A percentile compares a stretch with the other conserved stretches of the same genome.
Evolutionary conservation across 2,113 vertebrate genomes (phyloP).

Genomic region (Ctenomys sociabilis): DNA sequence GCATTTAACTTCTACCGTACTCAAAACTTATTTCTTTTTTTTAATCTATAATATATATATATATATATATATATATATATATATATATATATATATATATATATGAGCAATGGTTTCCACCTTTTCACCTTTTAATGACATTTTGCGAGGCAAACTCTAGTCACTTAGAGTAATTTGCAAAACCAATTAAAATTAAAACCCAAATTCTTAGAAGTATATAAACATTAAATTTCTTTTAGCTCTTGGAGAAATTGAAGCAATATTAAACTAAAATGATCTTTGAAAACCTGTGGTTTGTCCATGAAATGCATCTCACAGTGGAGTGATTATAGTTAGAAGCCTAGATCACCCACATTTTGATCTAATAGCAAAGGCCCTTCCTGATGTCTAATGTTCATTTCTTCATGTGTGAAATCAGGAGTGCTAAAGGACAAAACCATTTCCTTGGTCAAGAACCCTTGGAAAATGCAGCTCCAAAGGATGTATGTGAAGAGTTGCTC

Average conservation of each 20-base stretch:
- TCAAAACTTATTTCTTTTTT: too few relatives aligned
- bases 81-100: too few relatives aligned
- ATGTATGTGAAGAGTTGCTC: background rate
- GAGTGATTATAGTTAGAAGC: background rate
- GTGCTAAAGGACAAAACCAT: background rate
- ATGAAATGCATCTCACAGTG: background rate
- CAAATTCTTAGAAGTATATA: background rate
- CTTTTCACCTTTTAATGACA: background rate
- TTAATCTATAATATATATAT: too few relatives aligned
- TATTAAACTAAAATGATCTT: background rate
- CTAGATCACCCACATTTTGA: background rate
- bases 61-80: too few relatives aligned
- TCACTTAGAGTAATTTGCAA: conserved; percentile 5
- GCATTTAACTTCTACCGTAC: too few relatives aligned
- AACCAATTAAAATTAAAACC: conserved; percentile 15
- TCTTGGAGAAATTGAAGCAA: background rate
- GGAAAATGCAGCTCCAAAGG: background rate
- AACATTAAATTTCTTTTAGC: background rate
- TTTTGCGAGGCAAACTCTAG: conserved; percentile 17
- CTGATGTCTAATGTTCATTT: background rate
- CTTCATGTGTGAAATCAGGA: background rate
- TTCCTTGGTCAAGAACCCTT: background rate
- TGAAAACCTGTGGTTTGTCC: background rate
- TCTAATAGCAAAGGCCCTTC: background rate
- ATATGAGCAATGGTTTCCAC: background rate